Conservation (phyloP, 2,797 vertebrate genomes). For the Zalophus californianus region DNA sequence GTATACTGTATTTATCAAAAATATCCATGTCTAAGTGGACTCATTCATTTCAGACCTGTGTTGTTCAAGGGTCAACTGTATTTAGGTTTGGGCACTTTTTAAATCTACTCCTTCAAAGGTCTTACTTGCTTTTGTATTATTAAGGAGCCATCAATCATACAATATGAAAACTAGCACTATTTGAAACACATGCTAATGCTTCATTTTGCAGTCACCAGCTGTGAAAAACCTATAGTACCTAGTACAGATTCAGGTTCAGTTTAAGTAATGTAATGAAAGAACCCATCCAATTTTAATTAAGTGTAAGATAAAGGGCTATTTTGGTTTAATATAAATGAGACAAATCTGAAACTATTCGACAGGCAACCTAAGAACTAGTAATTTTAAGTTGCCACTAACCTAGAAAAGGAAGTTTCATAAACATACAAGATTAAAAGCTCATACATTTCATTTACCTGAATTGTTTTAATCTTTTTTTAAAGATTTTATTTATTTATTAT, state of each 20-base stretch:
- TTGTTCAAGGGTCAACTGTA: neutral
- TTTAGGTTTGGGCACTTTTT: neutral
- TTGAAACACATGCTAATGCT: slow-evolving; percentile 46
- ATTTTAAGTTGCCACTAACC: neutral
- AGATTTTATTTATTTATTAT: no score
- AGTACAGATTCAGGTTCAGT: neutral
- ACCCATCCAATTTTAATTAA: neutral
- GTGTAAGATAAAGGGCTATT: neutral
- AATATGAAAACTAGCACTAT: slow-evolving; percentile 24
- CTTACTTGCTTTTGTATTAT: neutral
- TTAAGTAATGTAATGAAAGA: slow-evolving; percentile 46
- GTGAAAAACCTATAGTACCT: neutral
- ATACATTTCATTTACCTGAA: neutral
- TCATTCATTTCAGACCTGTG: neutral
- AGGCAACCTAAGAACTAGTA: slow-evolving; percentile 30
- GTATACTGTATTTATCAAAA: neutral
- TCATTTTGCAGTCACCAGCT: neutral
- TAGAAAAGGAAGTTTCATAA: slow-evolving; percentile 32
- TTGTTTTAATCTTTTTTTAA: neutral
- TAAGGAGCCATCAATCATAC: neutral
- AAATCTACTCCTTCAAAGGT: neutral
- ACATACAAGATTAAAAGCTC: slow-evolving; percentile 28
- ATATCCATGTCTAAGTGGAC: neutral
- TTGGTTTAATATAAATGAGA: slow-evolving; percentile 35
- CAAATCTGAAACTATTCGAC: slow-evolving; percentile 43